Evolutionary conservation across 2,113 vertebrate species (phyloP).

Genomic region (Paraplagusia blochii): DNA sequence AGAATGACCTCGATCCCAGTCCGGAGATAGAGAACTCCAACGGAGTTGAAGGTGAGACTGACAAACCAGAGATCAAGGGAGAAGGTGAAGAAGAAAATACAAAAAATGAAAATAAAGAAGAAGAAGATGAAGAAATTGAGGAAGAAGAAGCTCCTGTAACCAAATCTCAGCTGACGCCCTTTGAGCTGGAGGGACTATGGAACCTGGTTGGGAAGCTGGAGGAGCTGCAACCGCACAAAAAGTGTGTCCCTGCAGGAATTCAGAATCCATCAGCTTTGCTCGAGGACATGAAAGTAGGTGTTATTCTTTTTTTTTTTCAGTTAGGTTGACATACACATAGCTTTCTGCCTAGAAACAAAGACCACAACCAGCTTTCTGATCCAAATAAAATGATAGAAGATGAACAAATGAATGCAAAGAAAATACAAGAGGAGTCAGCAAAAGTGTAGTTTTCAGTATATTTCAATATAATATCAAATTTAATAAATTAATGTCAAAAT

Average conservation of each 20-base stretch:
- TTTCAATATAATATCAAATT: too few relatives aligned
- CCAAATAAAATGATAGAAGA: too few relatives aligned
- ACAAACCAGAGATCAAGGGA: conserved; percentile 36
- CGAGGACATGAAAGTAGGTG: conserved; percentile 83
- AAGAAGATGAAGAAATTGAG: conserved; percentile 32
- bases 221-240: conserved; percentile 89
- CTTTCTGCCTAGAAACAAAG: too few relatives aligned
- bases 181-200: conserved; percentile 91
- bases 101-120: conserved; percentile 40
- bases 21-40: conserved; percentile 44
- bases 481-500: too few relatives aligned
- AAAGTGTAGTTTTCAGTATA: too few relatives aligned
- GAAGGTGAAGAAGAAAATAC: conserved; percentile 27
- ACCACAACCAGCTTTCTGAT: too few relatives aligned
- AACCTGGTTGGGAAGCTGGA: conserved; percentile 93
- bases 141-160: conserved; percentile 17
- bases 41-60: conserved; percentile 47
- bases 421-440: too few relatives aligned
- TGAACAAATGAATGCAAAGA: too few relatives aligned
- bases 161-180: conserved; percentile 78
- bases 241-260: conserved; percentile 91
- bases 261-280: conserved; percentile 86
- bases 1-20: conserved; percentile 50
- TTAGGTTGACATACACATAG: neutral
- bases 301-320: neutral